Evolutionary conservation across 2,888 invertebrate species (phyloP).

Genomic region (Nineta flava): DNA sequence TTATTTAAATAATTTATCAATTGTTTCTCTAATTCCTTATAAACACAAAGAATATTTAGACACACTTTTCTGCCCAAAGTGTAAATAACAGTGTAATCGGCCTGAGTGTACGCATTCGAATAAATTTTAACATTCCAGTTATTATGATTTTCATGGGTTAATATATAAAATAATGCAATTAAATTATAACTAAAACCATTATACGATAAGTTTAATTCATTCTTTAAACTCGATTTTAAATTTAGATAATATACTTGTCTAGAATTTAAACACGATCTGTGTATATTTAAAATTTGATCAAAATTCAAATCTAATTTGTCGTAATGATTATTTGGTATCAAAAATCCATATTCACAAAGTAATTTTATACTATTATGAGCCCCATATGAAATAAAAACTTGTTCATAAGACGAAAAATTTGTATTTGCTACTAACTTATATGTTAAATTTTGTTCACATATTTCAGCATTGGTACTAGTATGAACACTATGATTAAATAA

Average conservation of each 20-base stretch:
- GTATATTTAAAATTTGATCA: constrained; percentile 32
- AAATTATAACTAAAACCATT: constrained; percentile 3
- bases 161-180: constrained; percentile 3
- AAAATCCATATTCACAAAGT: constrained; percentile 80
- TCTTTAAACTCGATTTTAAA: constrained; percentile 2
- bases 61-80: not conserved
- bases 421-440: constrained; percentile 25
- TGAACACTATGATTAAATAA: constrained; percentile 70
- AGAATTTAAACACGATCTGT: constrained; percentile 20
- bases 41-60: not conserved
- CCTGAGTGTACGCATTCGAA: not conserved
- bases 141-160: not conserved
- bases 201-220: constrained; percentile 1
- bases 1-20: not conserved
- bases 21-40: not conserved
- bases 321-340: constrained; percentile 46
- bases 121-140: constrained; percentile 4
- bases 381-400: constrained; percentile 84
- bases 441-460: not conserved
- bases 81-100: constrained; percentile 1
- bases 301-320: constrained; percentile 47
- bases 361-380: constrained; percentile 63
- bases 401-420: constrained; percentile 41
- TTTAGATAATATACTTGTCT: constrained; percentile 40
- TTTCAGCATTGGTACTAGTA: constrained; percentile 34